Conservation (phyloP, 2,888 invertebrate genomes). For the Drosophila borealis region DNA sequence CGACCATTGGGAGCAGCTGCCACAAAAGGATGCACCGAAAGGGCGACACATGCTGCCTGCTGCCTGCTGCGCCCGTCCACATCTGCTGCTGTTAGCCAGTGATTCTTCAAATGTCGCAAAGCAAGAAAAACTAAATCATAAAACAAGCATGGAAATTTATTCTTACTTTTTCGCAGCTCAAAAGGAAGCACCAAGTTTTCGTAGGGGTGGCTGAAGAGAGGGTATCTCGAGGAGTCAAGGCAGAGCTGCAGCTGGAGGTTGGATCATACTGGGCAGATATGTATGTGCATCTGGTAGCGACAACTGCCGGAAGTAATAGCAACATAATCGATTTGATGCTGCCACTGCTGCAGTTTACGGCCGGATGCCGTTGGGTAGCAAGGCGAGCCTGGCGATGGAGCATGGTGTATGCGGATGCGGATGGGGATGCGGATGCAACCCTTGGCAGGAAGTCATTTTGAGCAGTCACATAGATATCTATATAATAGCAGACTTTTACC, state of each 20-base stretch:
- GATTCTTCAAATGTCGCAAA: slow-evolving; percentile 18
- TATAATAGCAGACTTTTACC: slow-evolving; percentile 16
- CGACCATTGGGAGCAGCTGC: slow-evolving; percentile 25
- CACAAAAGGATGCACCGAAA: background rate
- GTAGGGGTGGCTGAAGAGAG: too few species aligned
- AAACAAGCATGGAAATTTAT: slow-evolving; percentile 52
- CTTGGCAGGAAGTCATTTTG: slow-evolving; percentile 72
- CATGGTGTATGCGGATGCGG: slow-evolving; percentile 4
- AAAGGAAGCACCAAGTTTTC: slow-evolving; percentile 4
- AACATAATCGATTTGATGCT: slow-evolving; percentile 77
- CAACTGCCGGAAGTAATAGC: slow-evolving; percentile 78
- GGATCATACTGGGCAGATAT: slow-evolving; percentile 6
- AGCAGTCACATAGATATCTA: slow-evolving; percentile 52
- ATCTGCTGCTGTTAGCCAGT: slow-evolving; percentile 12
- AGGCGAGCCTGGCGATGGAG: background rate
- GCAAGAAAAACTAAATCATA: slow-evolving; percentile 52
- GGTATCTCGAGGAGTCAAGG: background rate
- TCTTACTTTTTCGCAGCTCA: slow-evolving; percentile 3
- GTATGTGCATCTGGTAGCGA: slow-evolving; percentile 67
- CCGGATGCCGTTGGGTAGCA: slow-evolving; percentile 38
- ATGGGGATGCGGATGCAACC: slow-evolving; percentile 10
- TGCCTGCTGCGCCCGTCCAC: slow-evolving; percentile 6
- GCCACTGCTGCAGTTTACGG: slow-evolving; percentile 64
- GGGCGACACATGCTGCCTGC: background rate
- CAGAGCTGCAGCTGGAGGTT: background rate